Conservation (phyloP, 2,113 vertebrate species). For the Crotalus viridis region DNA sequence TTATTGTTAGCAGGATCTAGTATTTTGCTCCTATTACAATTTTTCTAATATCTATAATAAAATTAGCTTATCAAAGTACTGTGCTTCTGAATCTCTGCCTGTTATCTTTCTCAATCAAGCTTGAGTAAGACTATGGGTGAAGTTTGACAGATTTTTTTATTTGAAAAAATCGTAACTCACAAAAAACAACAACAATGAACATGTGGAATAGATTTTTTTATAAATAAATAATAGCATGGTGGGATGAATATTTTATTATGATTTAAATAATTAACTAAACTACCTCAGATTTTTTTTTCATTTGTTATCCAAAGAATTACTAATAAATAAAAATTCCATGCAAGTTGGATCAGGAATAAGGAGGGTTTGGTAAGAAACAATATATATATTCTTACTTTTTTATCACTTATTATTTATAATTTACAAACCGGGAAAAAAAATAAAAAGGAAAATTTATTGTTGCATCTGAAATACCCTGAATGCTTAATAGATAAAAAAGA, state of each 20-base stretch:
- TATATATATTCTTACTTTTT: not conserved
- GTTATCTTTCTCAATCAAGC: not conserved
- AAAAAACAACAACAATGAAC: not conserved
- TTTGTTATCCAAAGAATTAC: not conserved
- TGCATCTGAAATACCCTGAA: not conserved
- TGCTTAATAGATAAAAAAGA: not conserved
- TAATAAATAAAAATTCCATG: not conserved
- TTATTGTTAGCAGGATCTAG: not conserved
- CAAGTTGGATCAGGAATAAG: not conserved
- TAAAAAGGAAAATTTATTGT: not conserved
- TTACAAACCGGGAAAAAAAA: not conserved
- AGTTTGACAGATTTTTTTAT: not conserved
- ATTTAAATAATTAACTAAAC: not conserved
- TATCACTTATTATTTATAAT: not conserved
- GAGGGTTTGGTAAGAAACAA: not conserved
- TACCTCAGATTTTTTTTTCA: not conserved
- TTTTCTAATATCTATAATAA: not conserved
- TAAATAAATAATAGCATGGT: not conserved
- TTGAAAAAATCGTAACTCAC: not conserved
- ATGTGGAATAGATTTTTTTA: not conserved
- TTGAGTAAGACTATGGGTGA: not conserved
- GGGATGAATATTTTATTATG: not conserved
- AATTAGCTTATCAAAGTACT: not conserved
- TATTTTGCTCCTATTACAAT: not conserved
- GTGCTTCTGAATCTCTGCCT: not conserved